A percentile compares a stretch with the other conserved stretches of the same genome.
These are phyloP conservation scores for Tympanoctomys barrerae DNA, from an alignment of 2,797 vertebrate genomes.

Conservation along the genomic window DNA sequence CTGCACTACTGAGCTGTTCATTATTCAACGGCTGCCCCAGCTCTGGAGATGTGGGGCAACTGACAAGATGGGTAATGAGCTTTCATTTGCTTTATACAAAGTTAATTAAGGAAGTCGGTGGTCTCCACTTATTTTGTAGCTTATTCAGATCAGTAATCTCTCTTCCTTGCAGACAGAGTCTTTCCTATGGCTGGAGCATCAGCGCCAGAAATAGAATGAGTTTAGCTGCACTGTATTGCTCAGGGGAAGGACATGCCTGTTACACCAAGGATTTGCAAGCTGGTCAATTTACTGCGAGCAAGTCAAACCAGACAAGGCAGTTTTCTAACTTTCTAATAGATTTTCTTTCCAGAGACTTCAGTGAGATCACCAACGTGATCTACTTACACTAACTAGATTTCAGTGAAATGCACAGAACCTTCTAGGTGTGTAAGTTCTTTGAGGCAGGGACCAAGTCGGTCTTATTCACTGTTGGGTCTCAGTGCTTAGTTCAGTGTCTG, in stretches of 20 bases:
- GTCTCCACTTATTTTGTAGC: conserved; percentile 69
- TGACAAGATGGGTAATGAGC: conserved; percentile 65
- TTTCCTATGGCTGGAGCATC: conserved; percentile 25
- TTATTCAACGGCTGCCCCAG: conserved; percentile 56
- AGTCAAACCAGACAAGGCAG: conserved; percentile 67
- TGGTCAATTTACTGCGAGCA: conserved; percentile 68
- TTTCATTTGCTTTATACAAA: conserved; percentile 66
- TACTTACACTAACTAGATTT: conserved; percentile 74
- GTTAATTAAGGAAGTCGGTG: conserved; percentile 67
- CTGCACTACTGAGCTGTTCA: conserved; percentile 65
- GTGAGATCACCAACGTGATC: conserved; percentile 61
- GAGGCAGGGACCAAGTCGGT: background rate
- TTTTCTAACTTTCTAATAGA: conserved; percentile 62
- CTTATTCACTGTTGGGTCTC: conserved; percentile 28
- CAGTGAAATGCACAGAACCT: conserved; percentile 26
- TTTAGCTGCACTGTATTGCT: conserved; percentile 57
- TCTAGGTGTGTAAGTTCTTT: conserved; percentile 36
- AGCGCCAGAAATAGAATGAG: conserved; percentile 48
- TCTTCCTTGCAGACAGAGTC: conserved; percentile 47
- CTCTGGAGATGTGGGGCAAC: conserved; percentile 62
- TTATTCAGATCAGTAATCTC: conserved; percentile 68
- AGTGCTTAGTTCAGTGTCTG: background rate
- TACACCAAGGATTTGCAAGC: conserved; percentile 72
- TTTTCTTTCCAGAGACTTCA: conserved; percentile 74
- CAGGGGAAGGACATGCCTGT: conserved; percentile 59